A percentile compares a stretch with the other conserved stretches of the same genome.
These are phyloP conservation scores for Halyomorpha halys DNA, from an alignment of 1,140 invertebrate genomes.

Conservation along the genomic window DNA sequence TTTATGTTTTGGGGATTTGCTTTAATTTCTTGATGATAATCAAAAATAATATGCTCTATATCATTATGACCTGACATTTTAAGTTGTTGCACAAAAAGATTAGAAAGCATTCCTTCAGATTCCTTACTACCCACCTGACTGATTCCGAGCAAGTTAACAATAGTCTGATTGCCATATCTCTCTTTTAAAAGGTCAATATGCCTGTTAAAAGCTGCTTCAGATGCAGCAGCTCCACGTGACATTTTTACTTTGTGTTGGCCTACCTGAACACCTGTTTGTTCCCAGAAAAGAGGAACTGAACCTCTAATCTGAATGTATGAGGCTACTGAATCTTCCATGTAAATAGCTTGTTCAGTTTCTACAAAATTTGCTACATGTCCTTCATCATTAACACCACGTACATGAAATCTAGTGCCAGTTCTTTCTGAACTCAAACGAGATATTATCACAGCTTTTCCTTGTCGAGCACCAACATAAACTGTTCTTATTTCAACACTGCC, in stretches of 20 bases:
- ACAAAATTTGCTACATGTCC: slow-evolving; percentile 99
- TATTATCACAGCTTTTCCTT: slow-evolving; percentile 85
- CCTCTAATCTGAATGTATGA: slow-evolving; percentile 85
- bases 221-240: slow-evolving; percentile 86
- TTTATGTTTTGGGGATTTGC: slow-evolving; percentile 63
- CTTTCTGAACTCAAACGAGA: slow-evolving; percentile 94
- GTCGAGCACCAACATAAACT: slow-evolving; percentile 85
- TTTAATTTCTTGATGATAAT: slow-evolving; percentile 83
- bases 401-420: slow-evolving; percentile 93
- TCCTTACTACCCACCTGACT: slow-evolving; percentile 86
- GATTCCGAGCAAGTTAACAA: slow-evolving; percentile 86
- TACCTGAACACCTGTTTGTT: slow-evolving; percentile 96
- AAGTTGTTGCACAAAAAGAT: slow-evolving; percentile 69
- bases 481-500: slow-evolving; percentile 92
- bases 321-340: slow-evolving; percentile 74
- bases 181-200: slow-evolving; percentile 80
- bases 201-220: slow-evolving; percentile 80
- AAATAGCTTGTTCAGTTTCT: slow-evolving; percentile 96
- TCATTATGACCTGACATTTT: slow-evolving; percentile 58
- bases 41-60: slow-evolving; percentile 75
- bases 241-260: slow-evolving; percentile 98
- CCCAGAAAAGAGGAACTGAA: slow-evolving; percentile 97
- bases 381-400: slow-evolving; percentile 96
- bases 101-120: slow-evolving; percentile 89
- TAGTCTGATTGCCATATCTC: slow-evolving; percentile 81